Base-by-base conservation (phyloP, 2,888 invertebrate genomes). In the Entomobrya proxima region DNA sequence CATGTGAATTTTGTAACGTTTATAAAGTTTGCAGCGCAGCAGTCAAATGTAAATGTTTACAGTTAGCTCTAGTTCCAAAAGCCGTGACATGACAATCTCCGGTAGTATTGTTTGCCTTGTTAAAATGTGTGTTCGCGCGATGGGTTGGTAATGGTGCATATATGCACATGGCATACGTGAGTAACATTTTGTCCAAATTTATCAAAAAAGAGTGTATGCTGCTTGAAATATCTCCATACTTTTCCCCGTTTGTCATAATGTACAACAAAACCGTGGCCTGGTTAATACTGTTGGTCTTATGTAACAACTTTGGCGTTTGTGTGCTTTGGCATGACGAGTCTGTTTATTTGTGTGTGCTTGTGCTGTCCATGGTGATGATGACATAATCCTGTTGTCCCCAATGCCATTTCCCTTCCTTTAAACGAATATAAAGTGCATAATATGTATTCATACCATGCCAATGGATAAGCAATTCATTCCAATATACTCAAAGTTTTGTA, bases 351-450 rank as follows among this genome's bases (percentile, higher is more conserved):
- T 40, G 15, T 82, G 61, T 75, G 30, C n/a, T n/a, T n/a, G n/a
- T n/a, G n/a, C n/a, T n/a, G n/a, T n/a, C n/a, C n/a, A n/a, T 74
- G 61, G 47, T 44, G 72, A 77, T 50, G 80, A 79, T 85, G 85
- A 80, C 76, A 85, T 85, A 80, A 76, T 80, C 75, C 58, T 44
- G 40, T 55, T 81, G 85, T 76, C 85, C 85, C 55, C 80, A 80
- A 81, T 85, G 85, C 58, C 80, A 85, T 47, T 75, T 79, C 40
- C 85, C 75, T 85, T 79, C 74, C 78, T 83, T 67, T 50, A 72
- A 64, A 37, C 37, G 30, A 4, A 15, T 9, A 47, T 47, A 47
- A 30, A 30, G 18, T 37, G 1, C n/a, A 40, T 40, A 67, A 9
- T 18, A 35, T 67, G 6, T n/a, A 30, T 47, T 13, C 47, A 5